Conservation (phyloP, 2,113 vertebrate species). For the Gorsachius goisagi region DNA sequence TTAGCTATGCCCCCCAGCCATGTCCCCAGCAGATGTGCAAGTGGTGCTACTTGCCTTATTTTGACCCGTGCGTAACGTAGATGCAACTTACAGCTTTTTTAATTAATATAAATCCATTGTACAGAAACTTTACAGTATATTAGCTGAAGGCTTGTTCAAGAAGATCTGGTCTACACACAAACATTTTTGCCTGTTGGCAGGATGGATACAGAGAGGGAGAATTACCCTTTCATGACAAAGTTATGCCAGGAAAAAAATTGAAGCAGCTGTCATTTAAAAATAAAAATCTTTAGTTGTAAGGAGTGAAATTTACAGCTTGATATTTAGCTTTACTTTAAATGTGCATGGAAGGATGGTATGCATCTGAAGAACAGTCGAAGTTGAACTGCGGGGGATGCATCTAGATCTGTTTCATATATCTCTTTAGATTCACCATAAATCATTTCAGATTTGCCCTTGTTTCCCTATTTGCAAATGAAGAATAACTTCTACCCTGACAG, state of each 20-base stretch:
- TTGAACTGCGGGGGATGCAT: not conserved
- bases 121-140: not conserved
- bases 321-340: conserved; percentile 17
- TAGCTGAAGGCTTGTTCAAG: not conserved
- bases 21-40: not conserved
- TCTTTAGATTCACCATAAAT: not conserved
- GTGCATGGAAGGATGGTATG: not conserved
- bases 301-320: not conserved
- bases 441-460: not conserved
- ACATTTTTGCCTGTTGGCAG: not conserved
- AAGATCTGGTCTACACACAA: not conserved
- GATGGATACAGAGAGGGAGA: not conserved
- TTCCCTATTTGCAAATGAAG: not conserved
- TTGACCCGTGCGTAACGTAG: not conserved
- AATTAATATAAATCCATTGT: not conserved
- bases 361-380: not conserved
- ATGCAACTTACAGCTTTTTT: not conserved
- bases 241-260: not conserved
- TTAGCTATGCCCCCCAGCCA: not conserved
- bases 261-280: conserved; percentile 20
- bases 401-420: not conserved
- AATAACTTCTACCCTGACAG: not conserved
- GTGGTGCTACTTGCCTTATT: not conserved
- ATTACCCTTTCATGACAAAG: not conserved
- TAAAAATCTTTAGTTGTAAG: not conserved